Percentiles rank a stretch among this genome's conserved stretches.
phyloP scores from a whole-genome alignment of 2,888 invertebrate species.

The Leucoptera coffeella region DNA sequence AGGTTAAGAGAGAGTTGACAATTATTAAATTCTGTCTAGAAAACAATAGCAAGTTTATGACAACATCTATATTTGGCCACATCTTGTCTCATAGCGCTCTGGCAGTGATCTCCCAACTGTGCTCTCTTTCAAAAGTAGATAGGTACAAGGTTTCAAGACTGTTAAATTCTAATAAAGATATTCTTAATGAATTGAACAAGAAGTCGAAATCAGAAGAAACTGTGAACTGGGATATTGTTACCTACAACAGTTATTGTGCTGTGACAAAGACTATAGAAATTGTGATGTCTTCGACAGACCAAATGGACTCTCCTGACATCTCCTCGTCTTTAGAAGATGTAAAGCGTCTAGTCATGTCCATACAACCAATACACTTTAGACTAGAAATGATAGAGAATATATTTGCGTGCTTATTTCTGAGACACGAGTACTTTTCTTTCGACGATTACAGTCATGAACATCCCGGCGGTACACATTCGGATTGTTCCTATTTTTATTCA shows the following conservation, averaged over 20 bases:
- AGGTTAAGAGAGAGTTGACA: conserved; percentile 41
- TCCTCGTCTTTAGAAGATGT: conserved; percentile 36
- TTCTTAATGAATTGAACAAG: conserved; percentile 21
- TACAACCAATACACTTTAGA: conserved; percentile 38
- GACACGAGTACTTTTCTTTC: conserved; percentile 55
- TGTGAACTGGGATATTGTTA: conserved; percentile 37
- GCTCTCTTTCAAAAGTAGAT: conserved; percentile 39
- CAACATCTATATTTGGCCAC: conserved; percentile 42
- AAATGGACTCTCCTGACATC: conserved; percentile 23
- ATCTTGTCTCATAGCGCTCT: conserved; percentile 37
- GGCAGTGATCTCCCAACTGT: conserved; percentile 45
- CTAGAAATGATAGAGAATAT: conserved; percentile 66
- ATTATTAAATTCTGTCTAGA: conserved; percentile 44
- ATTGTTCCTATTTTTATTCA: conserved; percentile 43
- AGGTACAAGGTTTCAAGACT: conserved; percentile 43
- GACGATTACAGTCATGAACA: conserved; percentile 39
- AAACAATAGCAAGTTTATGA: conserved; percentile 43
- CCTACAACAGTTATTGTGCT: conserved; percentile 46
- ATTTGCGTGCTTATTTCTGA: conserved; percentile 63
- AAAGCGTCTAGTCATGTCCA: conserved; percentile 35
- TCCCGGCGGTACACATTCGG: conserved; percentile 36
- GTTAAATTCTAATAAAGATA: conserved; percentile 36
- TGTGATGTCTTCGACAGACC: conserved; percentile 19
- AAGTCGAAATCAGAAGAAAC: conserved; percentile 13
- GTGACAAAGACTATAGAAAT: conserved; percentile 44